Conservation (phyloP, 2,113 vertebrate species). For the Trematomus loennbergii region DNA sequence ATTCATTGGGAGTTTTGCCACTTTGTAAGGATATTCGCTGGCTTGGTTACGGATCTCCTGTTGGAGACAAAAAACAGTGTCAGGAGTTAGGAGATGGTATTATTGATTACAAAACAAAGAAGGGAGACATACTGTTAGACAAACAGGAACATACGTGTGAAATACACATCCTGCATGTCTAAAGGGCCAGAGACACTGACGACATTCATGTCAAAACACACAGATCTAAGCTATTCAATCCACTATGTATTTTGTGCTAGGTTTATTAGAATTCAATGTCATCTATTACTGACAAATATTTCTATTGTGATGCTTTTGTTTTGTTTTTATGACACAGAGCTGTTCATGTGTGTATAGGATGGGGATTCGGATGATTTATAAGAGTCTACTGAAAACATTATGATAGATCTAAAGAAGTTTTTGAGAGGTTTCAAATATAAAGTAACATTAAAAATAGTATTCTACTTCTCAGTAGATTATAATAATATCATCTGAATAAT, state of each 20-base stretch:
- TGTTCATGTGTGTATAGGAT: not conserved
- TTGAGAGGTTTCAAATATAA: not conserved
- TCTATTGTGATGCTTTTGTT: not conserved
- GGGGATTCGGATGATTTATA: not conserved
- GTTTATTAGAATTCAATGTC: not conserved
- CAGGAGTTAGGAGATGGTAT: not conserved
- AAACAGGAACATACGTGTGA: not conserved
- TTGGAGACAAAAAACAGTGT: conserved; percentile 62
- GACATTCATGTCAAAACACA: conserved; percentile 4
- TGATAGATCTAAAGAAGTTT: not conserved
- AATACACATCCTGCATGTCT: not conserved
- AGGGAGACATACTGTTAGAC: not conserved
- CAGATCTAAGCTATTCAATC: not conserved
- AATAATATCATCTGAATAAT: not conserved
- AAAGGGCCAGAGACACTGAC: not conserved
- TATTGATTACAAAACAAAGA: not conserved
- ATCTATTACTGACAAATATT: not conserved
- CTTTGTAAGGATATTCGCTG: conserved; percentile 91
- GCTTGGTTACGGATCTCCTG: conserved; percentile 97
- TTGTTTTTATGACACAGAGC: not conserved
- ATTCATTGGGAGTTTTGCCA: conserved; percentile 95
- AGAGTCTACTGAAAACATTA: not conserved
- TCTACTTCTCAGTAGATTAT: not conserved
- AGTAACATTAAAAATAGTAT: not conserved
- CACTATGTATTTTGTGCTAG: not conserved